Percentiles rank a stretch among this genome's conserved stretches.
phyloP scores from a whole-genome alignment of 2,113 vertebrate species.

The Melanerpes formicivorus region DNA sequence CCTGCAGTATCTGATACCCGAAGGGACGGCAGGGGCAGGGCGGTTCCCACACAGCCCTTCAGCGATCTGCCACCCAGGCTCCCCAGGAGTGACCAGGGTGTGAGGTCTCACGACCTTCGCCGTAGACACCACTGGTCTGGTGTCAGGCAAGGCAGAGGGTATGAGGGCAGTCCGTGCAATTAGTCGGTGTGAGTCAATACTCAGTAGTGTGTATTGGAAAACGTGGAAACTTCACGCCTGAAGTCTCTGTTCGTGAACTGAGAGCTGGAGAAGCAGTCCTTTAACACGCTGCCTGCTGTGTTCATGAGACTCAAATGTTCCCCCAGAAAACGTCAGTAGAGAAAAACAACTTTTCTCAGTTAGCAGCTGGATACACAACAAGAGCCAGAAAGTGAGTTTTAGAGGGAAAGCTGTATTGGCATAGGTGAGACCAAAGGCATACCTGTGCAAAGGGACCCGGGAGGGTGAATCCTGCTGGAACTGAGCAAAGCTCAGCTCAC shows the following conservation, averaged over 20 bases:
- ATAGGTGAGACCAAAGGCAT: rapidly evolving
- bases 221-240: rapidly evolving
- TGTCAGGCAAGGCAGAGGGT: neutral
- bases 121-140: rapidly evolving
- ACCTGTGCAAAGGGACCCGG: rapidly evolving
- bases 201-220: rapidly evolving
- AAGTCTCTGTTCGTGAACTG: neutral
- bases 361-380: neutral
- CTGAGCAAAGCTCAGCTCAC: neutral
- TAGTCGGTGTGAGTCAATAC: rapidly evolving
- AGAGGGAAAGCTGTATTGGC: neutral
- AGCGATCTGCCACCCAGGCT: neutral
- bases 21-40: neutral
- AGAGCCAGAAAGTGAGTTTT: neutral
- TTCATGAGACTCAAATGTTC: rapidly evolving
- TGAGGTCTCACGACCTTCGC: neutral
- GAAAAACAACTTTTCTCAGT: neutral
- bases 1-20: neutral
- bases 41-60: neutral
- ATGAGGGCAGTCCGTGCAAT: neutral
- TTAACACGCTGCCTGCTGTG: rapidly evolving
- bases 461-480: neutral
- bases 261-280: neutral
- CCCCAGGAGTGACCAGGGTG: neutral
- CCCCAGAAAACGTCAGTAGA: rapidly evolving